Conservation (phyloP, 2,113 vertebrate genomes). For the Chascanopsetta lugubris region DNA sequence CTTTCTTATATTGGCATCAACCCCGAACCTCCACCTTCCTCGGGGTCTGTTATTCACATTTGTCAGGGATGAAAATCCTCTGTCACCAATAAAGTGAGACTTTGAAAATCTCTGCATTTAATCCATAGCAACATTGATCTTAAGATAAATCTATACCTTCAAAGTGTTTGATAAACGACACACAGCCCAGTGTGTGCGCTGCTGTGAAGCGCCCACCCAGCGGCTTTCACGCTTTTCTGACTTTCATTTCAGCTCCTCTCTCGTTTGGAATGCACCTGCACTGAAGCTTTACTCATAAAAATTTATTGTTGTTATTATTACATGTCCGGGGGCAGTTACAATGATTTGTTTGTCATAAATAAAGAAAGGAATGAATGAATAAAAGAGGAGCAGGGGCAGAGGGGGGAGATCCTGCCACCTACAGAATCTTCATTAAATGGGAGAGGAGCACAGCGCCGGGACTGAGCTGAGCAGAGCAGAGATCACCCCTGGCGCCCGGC, state of each 20-base stretch:
- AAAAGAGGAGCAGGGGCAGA: slow-evolving; percentile 3
- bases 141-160: too few species aligned
- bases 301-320: background rate
- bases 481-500: background rate
- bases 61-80: background rate
- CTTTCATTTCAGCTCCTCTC: too few species aligned
- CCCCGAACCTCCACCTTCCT: too few species aligned
- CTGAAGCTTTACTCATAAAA: background rate
- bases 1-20: too few species aligned
- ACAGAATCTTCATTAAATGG: slow-evolving; percentile 34
- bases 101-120: background rate
- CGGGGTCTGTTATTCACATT: background rate
- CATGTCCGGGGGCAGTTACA: slow-evolving; percentile 7
- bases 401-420: slow-evolving; percentile 39
- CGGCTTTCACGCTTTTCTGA: too few species aligned
- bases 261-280: background rate
- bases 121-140: too few species aligned
- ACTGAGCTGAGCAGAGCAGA: background rate
- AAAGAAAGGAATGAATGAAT: background rate
- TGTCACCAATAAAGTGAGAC: slow-evolving; percentile 21
- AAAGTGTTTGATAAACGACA: too few species aligned
- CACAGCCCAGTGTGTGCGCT: too few species aligned
- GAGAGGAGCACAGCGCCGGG: slow-evolving; percentile 3
- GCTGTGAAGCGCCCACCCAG: too few species aligned
- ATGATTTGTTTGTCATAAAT: slow-evolving; percentile 26